A percentile compares a stretch with the other conserved stretches of the same genome.
phyloP scores from a whole-genome alignment of 1,140 invertebrate genomes.

The Pteromalus puparum region DNA sequence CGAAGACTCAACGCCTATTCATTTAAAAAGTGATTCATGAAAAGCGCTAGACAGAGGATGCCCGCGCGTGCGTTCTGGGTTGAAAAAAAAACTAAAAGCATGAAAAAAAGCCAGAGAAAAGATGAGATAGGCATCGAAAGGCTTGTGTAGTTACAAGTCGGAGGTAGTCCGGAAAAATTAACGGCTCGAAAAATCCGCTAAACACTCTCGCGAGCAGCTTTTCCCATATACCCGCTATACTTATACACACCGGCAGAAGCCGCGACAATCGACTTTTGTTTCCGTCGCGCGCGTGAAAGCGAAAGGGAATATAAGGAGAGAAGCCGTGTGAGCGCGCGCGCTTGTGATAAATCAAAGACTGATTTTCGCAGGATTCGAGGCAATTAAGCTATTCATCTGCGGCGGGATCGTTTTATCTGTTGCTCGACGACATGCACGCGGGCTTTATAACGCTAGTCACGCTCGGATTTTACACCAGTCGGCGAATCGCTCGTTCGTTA shows the following conservation, averaged over 20 bases:
- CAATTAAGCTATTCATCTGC: slow-evolving; percentile 29
- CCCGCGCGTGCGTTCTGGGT: too few relatives aligned
- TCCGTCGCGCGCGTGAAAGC: slow-evolving; percentile 38
- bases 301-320: slow-evolving; percentile 46
- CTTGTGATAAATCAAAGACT: not conserved
- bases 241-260: not conserved
- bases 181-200: slow-evolving; percentile 4
- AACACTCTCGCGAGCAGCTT: not conserved
- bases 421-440: not conserved
- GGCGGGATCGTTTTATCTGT: slow-evolving; percentile 13
- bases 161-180: slow-evolving; percentile 13
- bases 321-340: slow-evolving; percentile 47
- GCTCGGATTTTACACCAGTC: not conserved
- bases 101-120: not conserved
- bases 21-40: too few relatives aligned
- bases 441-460: not conserved
- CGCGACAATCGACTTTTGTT: slow-evolving; percentile 36
- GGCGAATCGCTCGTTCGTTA: too few relatives aligned
- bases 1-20: too few relatives aligned
- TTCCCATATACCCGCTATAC: not conserved
- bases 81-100: not conserved
- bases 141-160: not conserved
- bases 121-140: not conserved
- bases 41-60: too few relatives aligned
- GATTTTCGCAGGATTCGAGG: slow-evolving; percentile 2